phyloP scores from a whole-genome alignment of 2,113 vertebrate genomes.

The Tachysurus vachellii region DNA sequence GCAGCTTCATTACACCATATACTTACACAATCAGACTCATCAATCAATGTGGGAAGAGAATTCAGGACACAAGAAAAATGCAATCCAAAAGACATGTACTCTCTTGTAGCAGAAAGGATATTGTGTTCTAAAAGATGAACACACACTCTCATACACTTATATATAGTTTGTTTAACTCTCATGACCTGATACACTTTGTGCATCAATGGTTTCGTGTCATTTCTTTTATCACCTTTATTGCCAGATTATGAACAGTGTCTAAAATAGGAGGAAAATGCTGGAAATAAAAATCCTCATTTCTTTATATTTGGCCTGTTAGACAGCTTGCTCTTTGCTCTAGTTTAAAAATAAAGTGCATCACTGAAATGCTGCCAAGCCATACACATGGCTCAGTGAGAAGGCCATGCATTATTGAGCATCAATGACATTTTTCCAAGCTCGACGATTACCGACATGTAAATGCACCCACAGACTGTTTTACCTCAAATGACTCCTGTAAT shows the following conservation, averaged over 20 bases:
- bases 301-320: conserved; percentile 14
- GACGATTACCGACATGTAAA: conserved; percentile 21
- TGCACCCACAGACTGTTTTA: background rate
- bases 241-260: background rate
- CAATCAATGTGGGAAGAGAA: background rate
- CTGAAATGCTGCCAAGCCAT: conserved; percentile 46
- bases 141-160: background rate
- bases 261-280: background rate
- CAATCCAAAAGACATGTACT: background rate
- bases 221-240: background rate
- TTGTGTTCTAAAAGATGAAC: background rate
- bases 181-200: background rate
- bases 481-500: conserved; percentile 31
- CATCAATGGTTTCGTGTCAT: background rate
- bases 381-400: conserved; percentile 21
- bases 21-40: too few relatives aligned
- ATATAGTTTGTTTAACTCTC: background rate
- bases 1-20: too few relatives aligned
- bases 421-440: conserved; percentile 30
- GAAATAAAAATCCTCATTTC: conserved; percentile 6
- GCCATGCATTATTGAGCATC: conserved; percentile 5
- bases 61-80: background rate
- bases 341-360: conserved; percentile 46
- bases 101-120: background rate
- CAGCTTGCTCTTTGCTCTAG: conserved; percentile 24